Evolutionary conservation across 2,888 invertebrate genomes (phyloP), one percentile per base, ranked within the genome.

Genomic region (Diachrysia chrysitis): DNA sequence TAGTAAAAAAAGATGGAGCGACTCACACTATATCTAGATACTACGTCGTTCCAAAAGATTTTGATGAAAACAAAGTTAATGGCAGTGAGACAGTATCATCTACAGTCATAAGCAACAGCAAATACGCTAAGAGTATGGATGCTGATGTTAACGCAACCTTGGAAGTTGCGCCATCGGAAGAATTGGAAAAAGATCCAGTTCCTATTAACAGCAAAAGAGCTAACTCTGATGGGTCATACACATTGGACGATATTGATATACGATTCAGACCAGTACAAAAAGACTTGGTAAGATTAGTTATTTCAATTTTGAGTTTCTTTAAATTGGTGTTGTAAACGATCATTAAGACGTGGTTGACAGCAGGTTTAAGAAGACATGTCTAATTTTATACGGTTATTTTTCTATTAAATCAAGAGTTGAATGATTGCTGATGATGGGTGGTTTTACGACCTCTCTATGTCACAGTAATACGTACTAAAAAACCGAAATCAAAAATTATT

Each of bases 11-110:
- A 57, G 62, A 76, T 69, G 75, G 75, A 0, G 64, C 42, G 12
- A 75, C 75, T 1, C 75, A 75, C 42, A 62, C 62, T 1, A 69
- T 75, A 23, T 69, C 75, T 4, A 72, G 62, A 46, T 75, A 72
- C 54, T 75, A 76, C 19, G 51, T 72, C 19, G 75, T 75, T 4
- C 75, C 75, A 17, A 61, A 72, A 10, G 59, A 72, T 57, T 72
- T 54, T 7, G 12, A 62, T 6, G 1, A 9, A 12, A 53, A 55
- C 14, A 48, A 51, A 21, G 19, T 5, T n/a, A 51, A 57, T 29
- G 25, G 12, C 6, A 42, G 23, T 19, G 25, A 9, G 10, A 7
- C 3, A 42, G 9, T 46, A n/a, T 16, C n/a, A 55, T 0, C 12
- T 23, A 2, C 2, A n/a, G 17, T n/a, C 17, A 23, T 5, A 42